These are phyloP conservation scores for Pristis pectinata DNA, from an alignment of 2,797 vertebrate species.

Conservation along the genomic window DNA sequence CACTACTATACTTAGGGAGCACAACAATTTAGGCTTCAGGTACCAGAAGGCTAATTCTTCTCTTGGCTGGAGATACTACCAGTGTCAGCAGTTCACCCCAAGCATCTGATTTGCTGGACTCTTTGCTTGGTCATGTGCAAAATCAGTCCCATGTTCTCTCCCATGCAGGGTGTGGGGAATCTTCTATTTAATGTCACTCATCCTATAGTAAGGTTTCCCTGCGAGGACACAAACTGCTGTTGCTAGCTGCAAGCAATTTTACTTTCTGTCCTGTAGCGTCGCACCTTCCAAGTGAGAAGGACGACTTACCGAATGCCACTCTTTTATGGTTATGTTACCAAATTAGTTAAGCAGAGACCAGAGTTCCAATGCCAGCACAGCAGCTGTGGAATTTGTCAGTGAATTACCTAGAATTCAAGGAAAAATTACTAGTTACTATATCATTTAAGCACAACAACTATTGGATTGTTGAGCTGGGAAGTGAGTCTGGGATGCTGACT, in stretches of 20 bases:
- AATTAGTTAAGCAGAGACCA: no score
- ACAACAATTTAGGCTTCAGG: neutral
- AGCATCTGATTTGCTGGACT: neutral
- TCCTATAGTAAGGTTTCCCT: neutral
- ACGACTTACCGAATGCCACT: neutral
- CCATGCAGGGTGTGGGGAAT: neutral
- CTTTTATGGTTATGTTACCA: neutral
- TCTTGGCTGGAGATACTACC: neutral
- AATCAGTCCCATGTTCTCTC: neutral
- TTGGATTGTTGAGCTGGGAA: no score
- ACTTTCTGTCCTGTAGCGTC: neutral
- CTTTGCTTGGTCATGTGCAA: neutral
- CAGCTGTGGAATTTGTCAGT: no score
- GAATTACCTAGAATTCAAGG: no score
- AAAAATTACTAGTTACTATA: no score
- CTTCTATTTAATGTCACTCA: neutral
- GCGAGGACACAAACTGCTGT: neutral
- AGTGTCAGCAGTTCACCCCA: neutral
- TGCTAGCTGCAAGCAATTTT: neutral
- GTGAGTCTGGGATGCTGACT: no score
- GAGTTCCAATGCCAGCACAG: no score
- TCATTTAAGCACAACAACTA: no score
- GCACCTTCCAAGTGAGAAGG: neutral
- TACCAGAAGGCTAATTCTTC: neutral
- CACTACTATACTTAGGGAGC: neutral